Evolutionary conservation across 2,113 vertebrate genomes (phyloP).

Genomic region (Spea bombifrons): DNA sequence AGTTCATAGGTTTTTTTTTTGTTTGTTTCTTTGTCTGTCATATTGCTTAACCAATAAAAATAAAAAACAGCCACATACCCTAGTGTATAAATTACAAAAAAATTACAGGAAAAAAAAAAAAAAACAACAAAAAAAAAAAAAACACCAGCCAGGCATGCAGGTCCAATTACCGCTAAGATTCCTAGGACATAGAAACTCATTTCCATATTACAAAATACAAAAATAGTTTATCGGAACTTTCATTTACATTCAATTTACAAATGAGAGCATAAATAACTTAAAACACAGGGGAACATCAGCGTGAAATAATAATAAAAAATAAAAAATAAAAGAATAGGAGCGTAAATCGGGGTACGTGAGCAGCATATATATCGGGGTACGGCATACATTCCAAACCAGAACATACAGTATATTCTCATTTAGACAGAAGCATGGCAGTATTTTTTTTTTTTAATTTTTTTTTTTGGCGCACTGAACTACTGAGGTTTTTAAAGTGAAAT

Average conservation of each 20-base stretch:
- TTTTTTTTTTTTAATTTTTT: background rate
- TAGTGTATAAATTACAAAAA: conserved; percentile 36
- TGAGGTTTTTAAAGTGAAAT: conserved; percentile 64
- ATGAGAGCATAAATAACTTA: conserved; percentile 75
- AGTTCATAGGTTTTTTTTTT: no score
- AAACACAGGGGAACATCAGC: conserved; percentile 56
- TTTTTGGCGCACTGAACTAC: conserved; percentile 55
- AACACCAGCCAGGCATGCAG: conserved; percentile 69
- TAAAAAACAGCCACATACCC: conserved; percentile 7
- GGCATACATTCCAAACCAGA: conserved; percentile 55
- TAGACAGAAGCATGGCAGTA: conserved; percentile 49
- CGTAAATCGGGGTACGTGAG: conserved; percentile 48
- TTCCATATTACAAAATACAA: conserved; percentile 82
- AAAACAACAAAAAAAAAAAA: conserved; percentile 23
- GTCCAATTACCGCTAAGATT: conserved; percentile 76
- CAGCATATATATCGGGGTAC: conserved; percentile 53
- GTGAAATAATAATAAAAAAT: conserved; percentile 47
- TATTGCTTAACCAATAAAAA: conserved; percentile 28
- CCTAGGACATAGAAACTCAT: conserved; percentile 98
- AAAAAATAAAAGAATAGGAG: conserved; percentile 27
- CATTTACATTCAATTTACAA: conserved; percentile 98
- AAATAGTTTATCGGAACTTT: conserved; percentile 87
- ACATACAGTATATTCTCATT: background rate
- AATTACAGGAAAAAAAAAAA: conserved; percentile 13
- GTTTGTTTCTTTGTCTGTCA: background rate